Evolutionary conservation across 2,797 vertebrate species (phyloP).

Genomic region (Phrynocephalus vlangalii): DNA sequence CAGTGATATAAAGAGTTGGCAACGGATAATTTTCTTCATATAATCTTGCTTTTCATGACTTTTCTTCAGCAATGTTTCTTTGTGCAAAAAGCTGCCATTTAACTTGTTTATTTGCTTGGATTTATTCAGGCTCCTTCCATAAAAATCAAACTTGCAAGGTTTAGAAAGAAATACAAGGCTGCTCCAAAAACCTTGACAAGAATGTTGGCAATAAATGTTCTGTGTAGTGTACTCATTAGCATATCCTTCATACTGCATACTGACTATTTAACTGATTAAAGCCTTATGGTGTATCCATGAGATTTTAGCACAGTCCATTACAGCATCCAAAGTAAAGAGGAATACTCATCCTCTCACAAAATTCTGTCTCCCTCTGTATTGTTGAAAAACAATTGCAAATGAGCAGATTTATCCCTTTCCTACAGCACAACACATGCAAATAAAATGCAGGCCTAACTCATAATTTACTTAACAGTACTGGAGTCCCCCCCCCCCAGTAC

Average conservation of each 20-base stretch:
- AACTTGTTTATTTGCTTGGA: background rate
- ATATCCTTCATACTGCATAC: background rate
- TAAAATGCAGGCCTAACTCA: background rate
- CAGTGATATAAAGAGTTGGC: background rate
- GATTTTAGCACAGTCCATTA: background rate
- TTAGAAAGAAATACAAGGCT: background rate
- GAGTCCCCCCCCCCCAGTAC: background rate
- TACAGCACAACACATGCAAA: no score
- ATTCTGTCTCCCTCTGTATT: background rate
- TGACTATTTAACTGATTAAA: background rate
- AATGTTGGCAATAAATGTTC: background rate
- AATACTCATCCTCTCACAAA: background rate
- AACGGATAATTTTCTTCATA: background rate
- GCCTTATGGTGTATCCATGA: background rate
- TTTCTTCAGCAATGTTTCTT: background rate
- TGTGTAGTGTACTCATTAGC: background rate
- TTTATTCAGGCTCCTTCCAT: background rate
- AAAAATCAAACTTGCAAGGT: slow-evolving; percentile 17
- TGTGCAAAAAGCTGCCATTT: background rate
- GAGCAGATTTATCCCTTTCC: background rate
- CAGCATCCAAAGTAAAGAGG: background rate
- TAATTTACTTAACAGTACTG: background rate
- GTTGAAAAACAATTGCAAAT: background rate
- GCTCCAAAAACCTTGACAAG: background rate
- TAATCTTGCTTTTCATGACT: background rate